Conservation (phyloP, 2,888 invertebrate species). For the Fabriciana adippe region DNA sequence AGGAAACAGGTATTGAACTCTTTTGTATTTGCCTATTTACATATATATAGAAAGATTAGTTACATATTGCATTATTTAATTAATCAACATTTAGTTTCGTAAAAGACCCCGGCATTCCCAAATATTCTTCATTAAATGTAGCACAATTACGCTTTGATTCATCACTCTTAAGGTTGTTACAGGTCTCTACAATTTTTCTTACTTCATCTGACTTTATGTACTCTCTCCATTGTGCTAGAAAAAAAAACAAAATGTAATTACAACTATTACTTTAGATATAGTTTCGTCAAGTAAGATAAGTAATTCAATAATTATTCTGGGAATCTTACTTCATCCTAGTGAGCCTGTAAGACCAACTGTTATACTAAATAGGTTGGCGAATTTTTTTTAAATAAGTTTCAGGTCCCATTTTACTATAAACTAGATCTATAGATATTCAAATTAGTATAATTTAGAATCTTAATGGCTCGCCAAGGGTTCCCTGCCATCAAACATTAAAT, state of each 20-base stretch:
- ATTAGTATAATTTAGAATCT: no score
- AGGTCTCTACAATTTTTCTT: conserved; percentile 43
- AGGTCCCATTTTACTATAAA: no score
- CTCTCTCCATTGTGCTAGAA: conserved; percentile 18
- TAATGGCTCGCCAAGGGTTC: no score
- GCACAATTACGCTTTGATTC: conserved; percentile 30
- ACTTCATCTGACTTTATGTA: conserved; percentile 14
- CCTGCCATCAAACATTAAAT: no score
- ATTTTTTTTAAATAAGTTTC: no score
- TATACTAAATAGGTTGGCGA: no score
- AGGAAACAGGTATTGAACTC: no score
- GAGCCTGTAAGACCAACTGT: no score
- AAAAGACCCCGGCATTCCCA: conserved; percentile 49
- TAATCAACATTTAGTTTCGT: conserved; percentile 30
- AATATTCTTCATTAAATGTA: conserved; percentile 46
- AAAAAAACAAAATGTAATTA: not conserved
- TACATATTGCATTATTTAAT: not conserved
- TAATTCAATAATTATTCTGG: not conserved
- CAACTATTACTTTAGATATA: not conserved
- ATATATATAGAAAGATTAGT: not conserved
- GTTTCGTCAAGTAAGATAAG: not conserved
- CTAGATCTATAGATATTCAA: no score
- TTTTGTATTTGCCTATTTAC: no score
- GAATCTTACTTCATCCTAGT: no score
- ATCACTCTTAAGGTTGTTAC: conserved; percentile 55